These are phyloP conservation scores for Chanos chanos DNA, from an alignment of 2,797 vertebrate species.

Conservation along the genomic window DNA sequence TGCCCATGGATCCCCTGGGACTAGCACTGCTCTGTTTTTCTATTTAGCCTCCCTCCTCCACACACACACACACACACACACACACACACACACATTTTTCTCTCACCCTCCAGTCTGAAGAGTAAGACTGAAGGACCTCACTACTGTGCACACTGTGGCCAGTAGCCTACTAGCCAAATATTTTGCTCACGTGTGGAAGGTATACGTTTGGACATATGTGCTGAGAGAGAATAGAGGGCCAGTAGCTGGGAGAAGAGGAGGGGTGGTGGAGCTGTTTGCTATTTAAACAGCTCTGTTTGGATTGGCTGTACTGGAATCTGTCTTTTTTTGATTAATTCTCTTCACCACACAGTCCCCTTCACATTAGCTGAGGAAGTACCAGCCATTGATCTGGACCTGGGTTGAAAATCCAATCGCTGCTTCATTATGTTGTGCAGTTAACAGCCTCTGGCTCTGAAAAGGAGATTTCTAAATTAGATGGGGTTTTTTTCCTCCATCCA, in stretches of 20 bases:
- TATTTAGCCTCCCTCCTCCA: not conserved
- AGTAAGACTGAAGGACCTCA: not conserved
- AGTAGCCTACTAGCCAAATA: conserved; percentile 25
- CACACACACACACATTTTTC: too few species aligned
- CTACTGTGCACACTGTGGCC: not conserved
- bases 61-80: too few species aligned
- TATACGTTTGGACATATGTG: conserved; percentile 29
- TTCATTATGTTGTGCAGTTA: not conserved
- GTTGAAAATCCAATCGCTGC: too few species aligned
- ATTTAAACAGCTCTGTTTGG: conserved; percentile 27
- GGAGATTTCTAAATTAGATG: too few species aligned
- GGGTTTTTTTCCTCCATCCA: too few species aligned
- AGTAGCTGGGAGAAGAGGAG: conserved; percentile 15
- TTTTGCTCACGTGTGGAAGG: conserved; percentile 12
- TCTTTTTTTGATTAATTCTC: conserved; percentile 15
- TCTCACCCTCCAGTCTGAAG: too few species aligned
- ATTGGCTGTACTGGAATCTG: conserved; percentile 9
- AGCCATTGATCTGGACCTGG: too few species aligned
- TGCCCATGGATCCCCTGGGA: conserved; percentile 20
- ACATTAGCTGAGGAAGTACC: not conserved
- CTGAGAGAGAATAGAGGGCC: conserved; percentile 3
- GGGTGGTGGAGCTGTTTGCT: conserved; percentile 18
- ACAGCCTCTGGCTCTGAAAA: too few species aligned
- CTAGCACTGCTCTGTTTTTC: not conserved
- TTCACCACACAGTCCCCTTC: not conserved